Base-by-base conservation (phyloP, 2,797 vertebrate genomes). In the Melanotaenia parkinsoni region DNA sequence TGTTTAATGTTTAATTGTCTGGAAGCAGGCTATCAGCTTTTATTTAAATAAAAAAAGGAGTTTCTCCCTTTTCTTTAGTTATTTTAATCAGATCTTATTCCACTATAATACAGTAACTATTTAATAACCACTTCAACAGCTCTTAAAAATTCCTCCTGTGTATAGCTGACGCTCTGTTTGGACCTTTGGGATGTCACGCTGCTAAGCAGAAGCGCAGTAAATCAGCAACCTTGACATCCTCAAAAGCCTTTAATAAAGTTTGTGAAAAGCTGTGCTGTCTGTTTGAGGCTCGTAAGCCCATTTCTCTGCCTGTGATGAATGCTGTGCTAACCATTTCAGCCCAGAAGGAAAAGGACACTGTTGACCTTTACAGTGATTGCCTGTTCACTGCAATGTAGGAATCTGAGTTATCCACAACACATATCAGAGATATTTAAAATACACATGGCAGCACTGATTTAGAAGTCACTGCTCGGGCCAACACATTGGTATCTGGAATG, bases 101-200 rank as follows among this genome's bases (percentile, higher is more conserved):
- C 90, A 89, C 90, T 88, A 86, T 91, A 92, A 93, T 92, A 91
- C 78, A 91, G 86, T 83, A 75, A 83, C 85, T 76, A 68, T 92
- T 86, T 93, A 94, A 93, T 94, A 91, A 93, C 83, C 74, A 81
- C 90, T 92, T 93, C 81, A 90, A 82, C 85, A 85, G 88, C 90
- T 94, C 92, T 89, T 92, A 90, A 93, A 94, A 92, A 93, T 94
- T 90, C 90, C 89, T 87, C 58, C 85, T 78, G 83, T 93, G 93
- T 93, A 92, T 83, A 90, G 88, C 76, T 28, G 30, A 72, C 50
- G 74, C 70, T 70, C 83, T 76, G 82, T 81, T 81, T 58, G 80
- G 79, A 84, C 69, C 86, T 81, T 76, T 77, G 74, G 84, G 86
- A 86, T 79, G 82, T 89, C 77, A 85, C 35, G 62, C 88, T 70